Evolutionary conservation across 2,888 invertebrate species (phyloP).

Genomic region (Gastracanthus pulcherrimus): DNA sequence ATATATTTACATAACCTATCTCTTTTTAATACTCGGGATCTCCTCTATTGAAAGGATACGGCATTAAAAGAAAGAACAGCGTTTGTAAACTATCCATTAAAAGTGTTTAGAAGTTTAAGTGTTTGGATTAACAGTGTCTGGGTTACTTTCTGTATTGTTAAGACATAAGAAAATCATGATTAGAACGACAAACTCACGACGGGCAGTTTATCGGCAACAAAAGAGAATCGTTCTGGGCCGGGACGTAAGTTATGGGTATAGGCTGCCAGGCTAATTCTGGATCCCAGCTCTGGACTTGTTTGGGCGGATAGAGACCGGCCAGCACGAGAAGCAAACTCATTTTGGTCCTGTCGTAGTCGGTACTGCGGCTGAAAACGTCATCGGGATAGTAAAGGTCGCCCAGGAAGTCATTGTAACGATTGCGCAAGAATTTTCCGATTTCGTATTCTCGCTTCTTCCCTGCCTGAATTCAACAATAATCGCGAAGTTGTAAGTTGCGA

Average conservation of each 20-base stretch:
- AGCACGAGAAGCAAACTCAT: slow-evolving; percentile 85
- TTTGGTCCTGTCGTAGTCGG: slow-evolving; percentile 85
- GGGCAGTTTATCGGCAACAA: slow-evolving; percentile 59
- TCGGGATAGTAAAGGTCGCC: slow-evolving; percentile 77
- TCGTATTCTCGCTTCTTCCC: slow-evolving; percentile 79
- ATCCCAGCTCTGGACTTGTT: slow-evolving; percentile 80
- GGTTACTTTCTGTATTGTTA: no score
- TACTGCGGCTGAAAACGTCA: slow-evolving; percentile 79
- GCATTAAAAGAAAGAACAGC: no score
- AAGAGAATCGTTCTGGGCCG: slow-evolving; percentile 47
- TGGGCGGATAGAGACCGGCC: slow-evolving; percentile 84
- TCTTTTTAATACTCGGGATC: no score
- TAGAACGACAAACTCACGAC: slow-evolving; percentile 37
- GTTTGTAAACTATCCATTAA: no score
- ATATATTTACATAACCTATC: no score
- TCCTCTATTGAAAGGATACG: no score
- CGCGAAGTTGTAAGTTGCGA: no score
- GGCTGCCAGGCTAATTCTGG: slow-evolving; percentile 83
- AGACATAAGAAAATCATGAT: no score
- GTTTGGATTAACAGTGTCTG: no score
- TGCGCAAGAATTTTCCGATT: slow-evolving; percentile 78
- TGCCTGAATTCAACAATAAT: slow-evolving; percentile 73
- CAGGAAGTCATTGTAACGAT: slow-evolving; percentile 78
- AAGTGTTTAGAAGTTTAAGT: no score
- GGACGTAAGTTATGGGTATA: slow-evolving; percentile 71